phyloP scores from a whole-genome alignment of 92 coral and sea anemone species.

The Actinernus sp. region DNA sequence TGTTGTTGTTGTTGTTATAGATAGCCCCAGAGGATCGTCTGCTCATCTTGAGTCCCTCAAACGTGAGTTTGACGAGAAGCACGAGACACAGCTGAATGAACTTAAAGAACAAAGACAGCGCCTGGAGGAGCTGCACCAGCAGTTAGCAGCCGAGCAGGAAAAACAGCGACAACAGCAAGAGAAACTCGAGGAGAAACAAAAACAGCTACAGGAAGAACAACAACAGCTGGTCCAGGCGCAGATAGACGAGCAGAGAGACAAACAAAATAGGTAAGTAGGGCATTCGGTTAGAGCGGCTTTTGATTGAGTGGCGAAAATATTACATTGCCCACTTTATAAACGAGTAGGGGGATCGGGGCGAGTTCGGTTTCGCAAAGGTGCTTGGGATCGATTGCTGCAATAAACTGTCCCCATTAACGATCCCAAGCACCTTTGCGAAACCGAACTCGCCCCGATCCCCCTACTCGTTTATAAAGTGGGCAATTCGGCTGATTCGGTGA shows the following conservation, averaged over 20 bases:
- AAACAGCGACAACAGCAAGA: constrained; percentile 68
- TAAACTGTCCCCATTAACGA: no score
- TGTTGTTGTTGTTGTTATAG: constrained; percentile 5
- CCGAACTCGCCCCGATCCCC: no score
- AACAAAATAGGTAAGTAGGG: constrained; percentile 38
- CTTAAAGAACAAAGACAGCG: constrained; percentile 57
- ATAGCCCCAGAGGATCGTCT: constrained; percentile 20
- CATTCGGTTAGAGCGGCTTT: no score
- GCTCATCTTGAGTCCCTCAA: constrained; percentile 53
- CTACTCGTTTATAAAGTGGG: no score
- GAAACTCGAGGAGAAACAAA: constrained; percentile 68
- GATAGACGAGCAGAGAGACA: constrained; percentile 78
- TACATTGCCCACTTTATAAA: no score
- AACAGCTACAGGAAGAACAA: constrained; percentile 53
- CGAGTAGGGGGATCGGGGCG: no score
- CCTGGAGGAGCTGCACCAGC: constrained; percentile 60
- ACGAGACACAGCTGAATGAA: constrained; percentile 64
- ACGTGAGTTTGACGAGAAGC: constrained; percentile 64
- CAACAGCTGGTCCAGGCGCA: constrained; percentile 51
- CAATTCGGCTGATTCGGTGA: no score
- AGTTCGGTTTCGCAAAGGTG: no score
- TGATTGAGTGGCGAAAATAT: no score
- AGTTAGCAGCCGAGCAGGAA: constrained; percentile 69
- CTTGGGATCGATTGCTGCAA: no score
- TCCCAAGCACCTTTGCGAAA: no score